Base-by-base conservation (phyloP, 2,113 vertebrate species). In the Eretmochelys imbricata region DNA sequence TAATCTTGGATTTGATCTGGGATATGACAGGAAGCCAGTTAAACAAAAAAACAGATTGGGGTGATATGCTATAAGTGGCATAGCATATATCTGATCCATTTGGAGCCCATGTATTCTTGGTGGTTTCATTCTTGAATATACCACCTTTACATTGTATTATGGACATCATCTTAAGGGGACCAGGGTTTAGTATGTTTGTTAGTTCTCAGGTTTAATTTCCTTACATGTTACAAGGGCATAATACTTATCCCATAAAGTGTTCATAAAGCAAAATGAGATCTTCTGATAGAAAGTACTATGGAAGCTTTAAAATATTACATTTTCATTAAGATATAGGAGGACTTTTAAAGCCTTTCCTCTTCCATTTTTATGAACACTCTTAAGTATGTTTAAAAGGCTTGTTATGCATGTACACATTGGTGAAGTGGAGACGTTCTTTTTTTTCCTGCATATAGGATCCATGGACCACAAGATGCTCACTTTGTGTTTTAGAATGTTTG, bases 301-400 rank as follows among this genome's bases (percentile, higher is more conserved):
- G 91, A 93, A 92, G 87, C 89, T 94, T 96, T 94, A 93, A 96
- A 93, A 87, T 94, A 94, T 96, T 94, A 62, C 57, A 31, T 62
- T 62, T 29, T 62, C 11, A 62, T 31, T 62, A 62, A 62, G 57
- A 6, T 62, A 62, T 62, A 2, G 27, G 57, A 62, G 85, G 49
- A 95, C 89, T 96, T 96, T 80, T 94, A 96, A 94, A 97, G 85
- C 78, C 80, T 90, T 88, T 88, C 85, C 85, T 92, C 91, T 97
- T 95, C 89, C 94, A 57, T 94, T 97, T 97, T 96, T 97, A 97
- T 95, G 93, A 87, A 96, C 90, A 95, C 13, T 92, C 94, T 95
- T 97, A 96, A 96, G 91, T 97, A 93, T 95, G 91, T 97, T 97
- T 93, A 90, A 93, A 88, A 90, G 69, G 79, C 54, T 92, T 94